Evolutionary conservation across 2,797 vertebrate genomes (phyloP), one percentile per base, ranked within the genome.

Genomic region (Rhinogobio ventralis): DNA sequence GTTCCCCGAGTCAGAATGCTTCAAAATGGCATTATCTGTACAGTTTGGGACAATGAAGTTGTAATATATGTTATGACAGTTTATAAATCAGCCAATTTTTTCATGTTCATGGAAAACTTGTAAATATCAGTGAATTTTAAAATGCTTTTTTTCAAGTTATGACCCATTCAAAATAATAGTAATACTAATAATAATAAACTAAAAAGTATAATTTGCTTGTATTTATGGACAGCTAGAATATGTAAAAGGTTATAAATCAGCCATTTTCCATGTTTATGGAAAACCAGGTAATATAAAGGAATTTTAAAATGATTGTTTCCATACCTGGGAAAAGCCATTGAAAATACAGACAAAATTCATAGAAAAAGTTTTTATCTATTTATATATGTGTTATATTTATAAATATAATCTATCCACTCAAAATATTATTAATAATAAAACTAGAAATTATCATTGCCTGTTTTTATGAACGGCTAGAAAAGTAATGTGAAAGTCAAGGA

Each of bases 121-220:
- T 4, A 4, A 19, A 19, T n/a, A n/a, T n/a, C 39, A 4, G 6
- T 2, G 0, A 0, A 9, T 49, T 28, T 15, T 10, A 5, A 10
- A 72, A 72, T 28, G 33, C 33, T 36, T 36, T 4, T 36, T 36
- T 36, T 8, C 7, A 42, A 42, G 39, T 42, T 42, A 42, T 42
- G 39, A 42, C 39, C 8, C 7, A 42, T 1, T 42, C 9, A 30
- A 20, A 30, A 17, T 19, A 15, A 4, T 73, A n/a, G n/a, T n/a
- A 19, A 3, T 28, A 2, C 6, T 30, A 10, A 2, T 30, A 36
- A 39, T n/a, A 4, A 11, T 51, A 11, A 39, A 8, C 49, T 36
- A 15, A 2, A 75, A 55, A 15, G 14, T 11, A 49, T 19, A 8
- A 20, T 20, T 30, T 20, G 1, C 5, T 10, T 74, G 9, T 20